Evolutionary conservation across 2,113 vertebrate species (phyloP).

Genomic region (Lipophrys pholis): DNA sequence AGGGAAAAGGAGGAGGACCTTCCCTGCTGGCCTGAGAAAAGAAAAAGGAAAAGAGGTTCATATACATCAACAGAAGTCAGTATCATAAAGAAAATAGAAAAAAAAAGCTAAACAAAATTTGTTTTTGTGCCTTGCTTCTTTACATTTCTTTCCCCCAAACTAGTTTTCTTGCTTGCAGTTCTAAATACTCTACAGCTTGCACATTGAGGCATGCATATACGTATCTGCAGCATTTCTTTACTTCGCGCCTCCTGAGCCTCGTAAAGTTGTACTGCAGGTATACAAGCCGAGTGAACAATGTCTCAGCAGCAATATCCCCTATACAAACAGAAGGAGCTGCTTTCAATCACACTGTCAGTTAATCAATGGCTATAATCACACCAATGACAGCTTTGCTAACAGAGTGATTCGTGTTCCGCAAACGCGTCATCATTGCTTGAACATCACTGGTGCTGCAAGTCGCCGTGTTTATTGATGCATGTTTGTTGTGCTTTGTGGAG

Average conservation of each 20-base stretch:
- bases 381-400: constrained; percentile 4
- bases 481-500: not conserved
- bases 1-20: constrained; percentile 29
- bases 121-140: constrained; percentile 6
- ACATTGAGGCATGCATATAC: not conserved
- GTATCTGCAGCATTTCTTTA: not conserved
- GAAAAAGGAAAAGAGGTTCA: constrained; percentile 73
- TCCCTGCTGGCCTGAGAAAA: constrained; percentile 52
- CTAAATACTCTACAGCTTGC: not conserved
- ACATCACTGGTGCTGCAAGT: constrained; percentile 13
- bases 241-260: not conserved
- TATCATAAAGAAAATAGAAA: constrained; percentile 60
- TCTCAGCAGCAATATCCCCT: not conserved
- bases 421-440: constrained; percentile 14
- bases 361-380: constrained; percentile 17
- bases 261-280: not conserved
- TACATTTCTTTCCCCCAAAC: not conserved
- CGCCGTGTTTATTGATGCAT: not conserved
- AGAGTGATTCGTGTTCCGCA: not conserved
- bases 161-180: not conserved
- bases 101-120: constrained; percentile 32
- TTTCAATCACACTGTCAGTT: constrained; percentile 18
- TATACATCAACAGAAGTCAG: constrained; percentile 72
- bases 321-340: constrained; percentile 1
- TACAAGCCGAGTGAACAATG: not conserved